Percentiles rank a stretch among this genome's conserved stretches.
Conservation (phyloP, 2,113 vertebrate species). For the Paramisgurnus dabryanus region DNA sequence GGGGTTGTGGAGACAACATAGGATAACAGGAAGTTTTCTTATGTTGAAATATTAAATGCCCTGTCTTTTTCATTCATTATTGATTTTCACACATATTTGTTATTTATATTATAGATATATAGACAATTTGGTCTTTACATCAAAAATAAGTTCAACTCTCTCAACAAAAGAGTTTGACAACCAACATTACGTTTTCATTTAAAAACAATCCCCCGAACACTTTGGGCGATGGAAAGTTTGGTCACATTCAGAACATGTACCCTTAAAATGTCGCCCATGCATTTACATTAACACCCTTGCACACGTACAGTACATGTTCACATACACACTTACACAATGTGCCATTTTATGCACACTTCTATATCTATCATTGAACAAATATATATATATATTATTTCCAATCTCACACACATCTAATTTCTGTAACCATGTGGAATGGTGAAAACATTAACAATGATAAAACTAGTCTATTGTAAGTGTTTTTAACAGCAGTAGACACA, state of each 20-base stretch:
- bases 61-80: background rate
- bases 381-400: conserved; percentile 9
- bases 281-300: conserved; percentile 26
- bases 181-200: background rate
- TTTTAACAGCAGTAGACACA: conserved; percentile 29
- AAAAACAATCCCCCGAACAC: conserved; percentile 5
- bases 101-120: conserved; percentile 7
- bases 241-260: conserved; percentile 36
- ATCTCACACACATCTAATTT: conserved; percentile 42
- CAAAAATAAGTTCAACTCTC: conserved; percentile 6
- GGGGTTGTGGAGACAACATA: background rate
- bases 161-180: conserved; percentile 16
- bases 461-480: conserved; percentile 14
- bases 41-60: too few relatives aligned
- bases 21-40: background rate
- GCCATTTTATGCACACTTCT: background rate
- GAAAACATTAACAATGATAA: conserved; percentile 5
- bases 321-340: conserved; percentile 36
- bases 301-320: conserved; percentile 22
- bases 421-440: conserved; percentile 27
- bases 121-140: conserved; percentile 20
- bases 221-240: conserved; percentile 3
- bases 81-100: background rate
- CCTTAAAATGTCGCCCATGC: conserved; percentile 1
- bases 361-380: conserved; percentile 21